These are phyloP conservation scores for Molossus molossus DNA, from an alignment of 2,797 vertebrate species.

Conservation along the genomic window DNA sequence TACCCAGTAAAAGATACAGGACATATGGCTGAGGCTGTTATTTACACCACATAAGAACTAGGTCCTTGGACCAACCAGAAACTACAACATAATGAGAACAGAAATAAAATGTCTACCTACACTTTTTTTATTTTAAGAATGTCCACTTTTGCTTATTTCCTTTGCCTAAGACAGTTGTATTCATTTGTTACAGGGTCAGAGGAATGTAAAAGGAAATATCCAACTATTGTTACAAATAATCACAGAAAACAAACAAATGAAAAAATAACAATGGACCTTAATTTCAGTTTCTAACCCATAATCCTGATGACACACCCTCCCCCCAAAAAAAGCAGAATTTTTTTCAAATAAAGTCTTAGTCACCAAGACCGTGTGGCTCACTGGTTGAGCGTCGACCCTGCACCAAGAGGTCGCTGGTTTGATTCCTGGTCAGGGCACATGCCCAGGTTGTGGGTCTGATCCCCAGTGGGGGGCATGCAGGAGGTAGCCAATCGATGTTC, in stretches of 20 bases:
- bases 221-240: constrained; percentile 53
- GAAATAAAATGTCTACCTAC: neutral
- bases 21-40: neutral
- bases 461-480: no score
- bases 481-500: no score
- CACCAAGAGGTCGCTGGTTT: no score
- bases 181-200: neutral
- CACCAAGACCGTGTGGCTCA: no score
- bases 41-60: neutral
- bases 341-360: constrained; percentile 14
- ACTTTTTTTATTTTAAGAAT: neutral
- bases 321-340: neutral
- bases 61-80: neutral
- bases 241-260: neutral
- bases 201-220: constrained; percentile 17
- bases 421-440: no score
- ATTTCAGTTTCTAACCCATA: constrained; percentile 45
- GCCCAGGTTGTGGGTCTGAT: no score
- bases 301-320: rapidly evolving
- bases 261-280: neutral
- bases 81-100: neutral
- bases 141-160: constrained; percentile 8
- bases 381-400: no score
- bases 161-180: neutral
- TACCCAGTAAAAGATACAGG: neutral